These are phyloP conservation scores for Heliocidaris tuberculata DNA, from an alignment of 35 echinoderm and acorn worm species.

Conservation along the genomic window DNA sequence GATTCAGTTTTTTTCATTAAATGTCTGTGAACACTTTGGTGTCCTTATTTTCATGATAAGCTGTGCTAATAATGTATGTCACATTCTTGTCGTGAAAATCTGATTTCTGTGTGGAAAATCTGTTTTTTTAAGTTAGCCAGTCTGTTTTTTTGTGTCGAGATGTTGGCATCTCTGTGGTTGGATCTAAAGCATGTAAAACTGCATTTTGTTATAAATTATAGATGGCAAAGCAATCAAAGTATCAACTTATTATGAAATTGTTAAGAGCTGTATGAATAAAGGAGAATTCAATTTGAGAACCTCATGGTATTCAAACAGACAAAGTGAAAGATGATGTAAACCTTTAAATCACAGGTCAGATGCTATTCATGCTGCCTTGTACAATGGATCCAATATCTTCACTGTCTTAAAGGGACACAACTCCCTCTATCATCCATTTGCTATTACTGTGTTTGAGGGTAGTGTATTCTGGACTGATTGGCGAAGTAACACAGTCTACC, in stretches of 20 bases:
- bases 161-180: too few relatives aligned
- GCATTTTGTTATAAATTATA: background rate
- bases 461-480: conserved; percentile 95
- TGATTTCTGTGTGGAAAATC: too few relatives aligned
- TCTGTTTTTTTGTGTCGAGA: too few relatives aligned
- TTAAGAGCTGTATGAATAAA: background rate
- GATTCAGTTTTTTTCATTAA: too few relatives aligned
- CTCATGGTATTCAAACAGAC: background rate
- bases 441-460: conserved; percentile 87
- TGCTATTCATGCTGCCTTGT: conserved; percentile 79
- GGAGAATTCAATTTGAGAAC: background rate
- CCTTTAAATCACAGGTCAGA: conserved; percentile 65
- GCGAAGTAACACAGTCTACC: conserved; percentile 82
- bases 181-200: too few relatives aligned
- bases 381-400: conserved; percentile 65
- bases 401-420: conserved; percentile 68
- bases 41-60: too few relatives aligned
- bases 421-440: conserved; percentile 84
- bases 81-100: too few relatives aligned
- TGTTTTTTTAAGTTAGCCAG: too few relatives aligned
- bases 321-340: background rate
- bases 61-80: too few relatives aligned
- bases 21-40: too few relatives aligned
- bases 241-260: background rate
- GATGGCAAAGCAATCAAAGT: background rate